Conservation (phyloP, 2,113 vertebrate species). For the Empidonax traillii region DNA sequence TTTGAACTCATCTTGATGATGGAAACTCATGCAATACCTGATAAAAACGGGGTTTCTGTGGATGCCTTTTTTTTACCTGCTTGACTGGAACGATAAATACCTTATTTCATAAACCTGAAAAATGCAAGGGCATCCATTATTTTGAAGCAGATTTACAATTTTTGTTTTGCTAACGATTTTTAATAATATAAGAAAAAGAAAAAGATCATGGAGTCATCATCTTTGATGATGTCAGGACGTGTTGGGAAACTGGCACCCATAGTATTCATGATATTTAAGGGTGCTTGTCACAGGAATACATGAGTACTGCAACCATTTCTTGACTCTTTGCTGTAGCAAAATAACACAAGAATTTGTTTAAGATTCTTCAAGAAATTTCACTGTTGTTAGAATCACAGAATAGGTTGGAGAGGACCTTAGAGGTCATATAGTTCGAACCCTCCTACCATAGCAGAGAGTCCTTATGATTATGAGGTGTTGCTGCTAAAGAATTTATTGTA, state of each 20-base stretch:
- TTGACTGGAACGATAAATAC: not conserved
- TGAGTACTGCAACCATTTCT: not conserved
- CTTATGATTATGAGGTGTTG: not conserved
- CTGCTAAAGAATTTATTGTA: not conserved
- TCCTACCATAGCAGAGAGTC: too few species aligned
- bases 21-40: not conserved
- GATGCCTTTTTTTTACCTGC: not conserved
- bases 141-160: not conserved
- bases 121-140: not conserved
- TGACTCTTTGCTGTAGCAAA: not conserved
- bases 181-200: not conserved
- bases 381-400: not conserved
- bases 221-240: not conserved
- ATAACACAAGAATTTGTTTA: not conserved
- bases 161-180: not conserved
- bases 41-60: not conserved
- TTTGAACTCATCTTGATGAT: not conserved
- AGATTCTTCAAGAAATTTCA: not conserved
- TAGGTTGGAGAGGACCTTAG: not conserved
- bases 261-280: not conserved
- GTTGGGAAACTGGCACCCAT: not conserved
- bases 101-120: not conserved
- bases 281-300: not conserved
- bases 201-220: accelerated
- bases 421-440: accelerated